Percentiles rank a stretch among this genome's conserved stretches.
Evolutionary conservation across 1,140 invertebrate genomes (phyloP).

Genomic region (Alviniconcha marisindica): DNA sequence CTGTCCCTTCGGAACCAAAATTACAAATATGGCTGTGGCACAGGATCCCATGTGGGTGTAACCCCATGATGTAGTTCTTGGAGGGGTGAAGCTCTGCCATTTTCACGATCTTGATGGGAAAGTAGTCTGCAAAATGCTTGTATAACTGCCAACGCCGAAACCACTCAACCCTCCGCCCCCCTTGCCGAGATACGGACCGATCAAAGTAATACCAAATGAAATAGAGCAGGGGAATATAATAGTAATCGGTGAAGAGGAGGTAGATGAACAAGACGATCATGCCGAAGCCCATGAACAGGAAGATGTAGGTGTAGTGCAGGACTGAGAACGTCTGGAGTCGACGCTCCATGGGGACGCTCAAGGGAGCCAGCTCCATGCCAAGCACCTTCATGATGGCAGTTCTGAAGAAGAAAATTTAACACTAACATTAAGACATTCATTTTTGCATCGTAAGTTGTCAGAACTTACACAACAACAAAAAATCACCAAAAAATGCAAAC

Average conservation of each 20-base stretch:
- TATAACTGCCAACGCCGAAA: conserved; percentile 83
- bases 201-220: conserved; percentile 84
- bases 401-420: too few relatives aligned
- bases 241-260: conserved; percentile 77
- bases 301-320: conserved; percentile 82
- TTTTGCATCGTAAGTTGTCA: too few relatives aligned
- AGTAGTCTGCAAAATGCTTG: conserved; percentile 87
- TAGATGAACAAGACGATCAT: conserved; percentile 73
- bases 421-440: too few relatives aligned
- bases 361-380: conserved; percentile 87
- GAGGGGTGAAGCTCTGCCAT: conserved; percentile 87
- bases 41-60: conserved; percentile 93
- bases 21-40: conserved; percentile 85
- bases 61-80: conserved; percentile 90
- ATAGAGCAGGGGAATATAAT: conserved; percentile 80
- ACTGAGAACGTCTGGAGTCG: conserved; percentile 88
- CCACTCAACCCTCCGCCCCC: conserved; percentile 82
- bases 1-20: conserved; percentile 86
- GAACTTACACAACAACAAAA: too few relatives aligned
- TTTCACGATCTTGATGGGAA: conserved; percentile 90
- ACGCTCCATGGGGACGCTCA: conserved; percentile 84
- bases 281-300: conserved; percentile 81
- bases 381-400: conserved; percentile 80
- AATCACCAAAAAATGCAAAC: too few relatives aligned
- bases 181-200: conserved; percentile 79